A percentile compares a stretch with the other conserved stretches of the same genome.
phyloP scores from a whole-genome alignment of 2,113 vertebrate genomes.

The Rhegmatorhina hoffmannsi region DNA sequence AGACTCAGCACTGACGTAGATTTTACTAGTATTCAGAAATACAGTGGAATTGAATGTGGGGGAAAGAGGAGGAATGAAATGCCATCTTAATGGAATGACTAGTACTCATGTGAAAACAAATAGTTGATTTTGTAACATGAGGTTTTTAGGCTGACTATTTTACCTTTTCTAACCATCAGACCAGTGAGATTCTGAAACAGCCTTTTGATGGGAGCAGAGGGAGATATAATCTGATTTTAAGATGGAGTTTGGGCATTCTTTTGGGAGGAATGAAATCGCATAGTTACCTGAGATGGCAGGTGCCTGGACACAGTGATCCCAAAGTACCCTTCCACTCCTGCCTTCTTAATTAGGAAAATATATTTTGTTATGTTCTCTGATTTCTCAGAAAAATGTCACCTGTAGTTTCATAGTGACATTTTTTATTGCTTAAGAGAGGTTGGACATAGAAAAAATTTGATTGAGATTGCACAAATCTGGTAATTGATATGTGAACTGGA shows the following conservation, averaged over 20 bases:
- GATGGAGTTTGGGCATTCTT: background rate
- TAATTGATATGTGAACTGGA: slow-evolving; percentile 20
- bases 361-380: background rate
- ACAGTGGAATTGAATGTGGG: background rate
- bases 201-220: background rate
- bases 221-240: background rate
- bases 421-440: slow-evolving; percentile 11
- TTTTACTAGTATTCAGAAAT: background rate
- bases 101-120: background rate
- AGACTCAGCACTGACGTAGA: background rate
- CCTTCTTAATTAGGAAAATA: slow-evolving; percentile 4
- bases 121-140: background rate
- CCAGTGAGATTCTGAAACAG: background rate
- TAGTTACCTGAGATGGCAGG: background rate
- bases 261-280: background rate
- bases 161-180: background rate
- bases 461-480: slow-evolving; percentile 2
- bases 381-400: slow-evolving; percentile 11
- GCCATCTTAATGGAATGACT: background rate
- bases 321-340: background rate
- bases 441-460: background rate
- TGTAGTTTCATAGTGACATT: slow-evolving; percentile 21
- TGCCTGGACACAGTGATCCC: background rate
- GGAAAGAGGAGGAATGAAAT: background rate
- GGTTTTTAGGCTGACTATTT: background rate